phyloP scores from a whole-genome alignment of 2,888 invertebrate species.

The Punctoribates punctum region DNA sequence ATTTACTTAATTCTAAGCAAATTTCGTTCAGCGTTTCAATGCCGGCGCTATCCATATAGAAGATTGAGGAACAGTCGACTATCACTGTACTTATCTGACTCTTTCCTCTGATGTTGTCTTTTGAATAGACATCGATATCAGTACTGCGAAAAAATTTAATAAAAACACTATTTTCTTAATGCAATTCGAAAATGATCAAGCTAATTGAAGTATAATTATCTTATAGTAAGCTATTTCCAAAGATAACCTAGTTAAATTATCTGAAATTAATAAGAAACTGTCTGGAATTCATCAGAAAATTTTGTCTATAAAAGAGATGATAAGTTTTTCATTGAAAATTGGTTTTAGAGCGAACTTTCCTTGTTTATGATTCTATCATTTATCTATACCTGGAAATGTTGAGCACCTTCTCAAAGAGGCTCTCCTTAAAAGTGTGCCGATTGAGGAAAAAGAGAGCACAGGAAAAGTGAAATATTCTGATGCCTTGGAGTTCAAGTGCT shows the following conservation, averaged over 20 bases:
- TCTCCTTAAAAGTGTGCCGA: neutral
- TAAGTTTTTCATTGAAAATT: too few species aligned
- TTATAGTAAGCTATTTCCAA: too few species aligned
- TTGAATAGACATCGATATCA: neutral
- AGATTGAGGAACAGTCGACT: constrained; percentile 41
- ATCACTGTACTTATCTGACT: constrained; percentile 29
- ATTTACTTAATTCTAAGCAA: constrained; percentile 1
- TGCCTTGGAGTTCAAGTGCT: constrained; percentile 62
- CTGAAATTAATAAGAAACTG: too few species aligned
- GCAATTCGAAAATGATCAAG: neutral
- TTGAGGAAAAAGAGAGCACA: constrained; percentile 53
- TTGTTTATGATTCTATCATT: neutral
- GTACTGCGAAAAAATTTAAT: neutral
- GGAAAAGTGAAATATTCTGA: constrained; percentile 71
- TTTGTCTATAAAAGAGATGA: too few species aligned
- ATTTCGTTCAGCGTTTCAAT: constrained; percentile 51
- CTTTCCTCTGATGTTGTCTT: neutral
- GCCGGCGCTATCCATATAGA: constrained; percentile 55
- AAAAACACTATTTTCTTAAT: neutral
- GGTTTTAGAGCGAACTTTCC: too few species aligned
- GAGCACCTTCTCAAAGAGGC: neutral
- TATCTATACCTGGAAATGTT: neutral
- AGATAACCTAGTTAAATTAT: too few species aligned
- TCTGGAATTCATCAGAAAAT: too few species aligned
- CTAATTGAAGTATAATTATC: too few species aligned